Conservation (phyloP, 2,113 vertebrate species). For the Piaya cayana region DNA sequence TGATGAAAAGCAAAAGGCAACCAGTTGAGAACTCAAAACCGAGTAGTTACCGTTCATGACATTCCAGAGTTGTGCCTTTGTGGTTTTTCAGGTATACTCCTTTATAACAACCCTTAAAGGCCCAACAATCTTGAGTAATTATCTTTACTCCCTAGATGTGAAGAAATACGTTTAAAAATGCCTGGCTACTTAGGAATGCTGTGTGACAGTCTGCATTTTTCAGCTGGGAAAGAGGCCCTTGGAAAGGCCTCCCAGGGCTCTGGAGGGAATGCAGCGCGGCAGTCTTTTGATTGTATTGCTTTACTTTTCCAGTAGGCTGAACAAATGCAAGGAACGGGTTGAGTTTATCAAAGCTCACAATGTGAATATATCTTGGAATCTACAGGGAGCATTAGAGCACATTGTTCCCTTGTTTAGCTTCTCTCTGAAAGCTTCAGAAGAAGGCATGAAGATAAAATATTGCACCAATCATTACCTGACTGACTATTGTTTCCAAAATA, state of each 20-base stretch:
- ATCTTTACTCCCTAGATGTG: neutral
- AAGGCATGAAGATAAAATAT: neutral
- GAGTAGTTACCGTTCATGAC: neutral
- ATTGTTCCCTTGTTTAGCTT: neutral
- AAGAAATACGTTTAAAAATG: neutral
- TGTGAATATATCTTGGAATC: neutral
- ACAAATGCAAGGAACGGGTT: neutral
- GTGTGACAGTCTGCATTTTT: neutral
- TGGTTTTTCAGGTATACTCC: neutral
- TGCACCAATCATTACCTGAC: neutral
- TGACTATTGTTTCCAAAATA: neutral
- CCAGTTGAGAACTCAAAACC: neutral
- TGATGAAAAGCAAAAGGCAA: neutral
- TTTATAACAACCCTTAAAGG: neutral
- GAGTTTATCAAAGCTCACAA: neutral
- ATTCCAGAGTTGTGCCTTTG: neutral
- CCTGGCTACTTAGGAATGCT: neutral
- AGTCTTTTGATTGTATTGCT: neutral
- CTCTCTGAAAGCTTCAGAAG: neutral
- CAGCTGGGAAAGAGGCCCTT: neutral
- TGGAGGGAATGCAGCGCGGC: rapidly evolving
- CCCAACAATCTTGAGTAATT: neutral
- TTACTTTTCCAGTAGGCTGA: constrained; percentile 39
- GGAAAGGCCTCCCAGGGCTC: neutral
- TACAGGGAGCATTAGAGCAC: neutral